Base-by-base conservation (phyloP, 2,113 vertebrate genomes). In the Dunckerocampus dactyliophorus region DNA sequence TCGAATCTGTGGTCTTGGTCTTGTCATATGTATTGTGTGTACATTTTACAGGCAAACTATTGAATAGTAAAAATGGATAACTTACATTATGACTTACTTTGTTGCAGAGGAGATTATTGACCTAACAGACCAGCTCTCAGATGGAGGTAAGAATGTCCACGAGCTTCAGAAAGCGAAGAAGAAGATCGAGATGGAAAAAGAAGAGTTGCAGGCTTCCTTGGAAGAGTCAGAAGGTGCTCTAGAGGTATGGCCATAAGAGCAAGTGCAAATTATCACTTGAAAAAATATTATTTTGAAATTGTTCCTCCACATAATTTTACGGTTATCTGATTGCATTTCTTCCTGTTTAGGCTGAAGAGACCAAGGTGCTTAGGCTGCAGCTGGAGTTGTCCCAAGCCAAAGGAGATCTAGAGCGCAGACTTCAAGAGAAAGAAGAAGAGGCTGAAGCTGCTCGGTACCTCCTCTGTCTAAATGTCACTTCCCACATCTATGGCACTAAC, bases 341-440 rank as follows among this genome's bases (percentile, higher is more conserved):
- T 21, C 24, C 11, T 47, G 16, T 47, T 15, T 71, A 93, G 92
- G 89, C 59, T 0, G 92, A 93, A 75, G 91, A 93, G 82, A 91
- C 87, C 47, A 93, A 92, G 75, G 87, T 93, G 11, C 67, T 92
- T 61, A 85, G 90, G 52, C 71, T 92, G 63, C 92, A 92, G 77
- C 71, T 91, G 78, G 92, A 93, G 69, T 22, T 92, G 51, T 88
- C 90, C 31, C 92, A 93, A 79, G 77, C 80, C 17, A 92, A 86
- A 85, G 87, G 81, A 54, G 91, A 93, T 55, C 58, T 87, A 39
- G 92, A 93, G 62, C 88, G 89, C 39, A 77, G 84, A 63, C 74
- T 92, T 14, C 91, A 93, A 67, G 92, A 93, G 76, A 93, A 92
- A 50, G 92, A 93, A 57, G 92, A 93, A 31, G 92, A 93, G 81